phyloP scores from a whole-genome alignment of 2,113 vertebrate genomes.

The Ammodytes marinus region DNA sequence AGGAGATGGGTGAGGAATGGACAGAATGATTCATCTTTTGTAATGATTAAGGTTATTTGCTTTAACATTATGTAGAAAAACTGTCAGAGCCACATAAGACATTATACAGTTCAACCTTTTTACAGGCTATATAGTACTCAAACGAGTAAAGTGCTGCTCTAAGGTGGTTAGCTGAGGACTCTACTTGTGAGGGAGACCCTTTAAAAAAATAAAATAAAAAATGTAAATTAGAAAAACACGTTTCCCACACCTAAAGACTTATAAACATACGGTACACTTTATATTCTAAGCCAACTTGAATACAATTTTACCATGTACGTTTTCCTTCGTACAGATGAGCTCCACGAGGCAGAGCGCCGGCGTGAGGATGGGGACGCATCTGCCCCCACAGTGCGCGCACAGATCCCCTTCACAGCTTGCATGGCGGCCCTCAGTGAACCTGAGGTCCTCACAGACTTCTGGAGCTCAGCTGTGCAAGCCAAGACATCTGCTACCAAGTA shows the following conservation, averaged over 20 bases:
- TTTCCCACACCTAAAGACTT: background rate
- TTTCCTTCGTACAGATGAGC: conserved; percentile 88
- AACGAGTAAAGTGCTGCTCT: background rate
- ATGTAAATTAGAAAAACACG: background rate
- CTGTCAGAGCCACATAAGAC: background rate
- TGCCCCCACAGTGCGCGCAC: conserved; percentile 90
- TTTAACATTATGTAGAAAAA: background rate
- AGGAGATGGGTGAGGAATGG: background rate
- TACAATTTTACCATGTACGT: background rate
- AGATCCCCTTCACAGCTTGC: conserved; percentile 96
- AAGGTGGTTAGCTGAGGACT: background rate
- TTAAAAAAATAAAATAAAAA: background rate
- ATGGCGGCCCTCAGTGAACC: conserved; percentile 95
- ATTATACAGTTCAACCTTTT: background rate
- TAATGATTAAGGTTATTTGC: background rate
- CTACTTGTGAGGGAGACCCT: background rate
- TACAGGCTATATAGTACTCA: background rate
- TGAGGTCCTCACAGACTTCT: conserved; percentile 97
- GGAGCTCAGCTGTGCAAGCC: conserved; percentile 97
- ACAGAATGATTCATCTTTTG: too few relatives aligned
- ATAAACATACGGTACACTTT: too few relatives aligned
- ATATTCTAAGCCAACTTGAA: too few relatives aligned
- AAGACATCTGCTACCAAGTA: conserved; percentile 99
- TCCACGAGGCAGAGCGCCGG: conserved; percentile 93
- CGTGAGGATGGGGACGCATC: conserved; percentile 93